A percentile compares a stretch with the other conserved stretches of the same genome.
These are phyloP conservation scores for Blastobasis adustella DNA, from an alignment of 2,888 invertebrate genomes.

Conservation along the genomic window DNA sequence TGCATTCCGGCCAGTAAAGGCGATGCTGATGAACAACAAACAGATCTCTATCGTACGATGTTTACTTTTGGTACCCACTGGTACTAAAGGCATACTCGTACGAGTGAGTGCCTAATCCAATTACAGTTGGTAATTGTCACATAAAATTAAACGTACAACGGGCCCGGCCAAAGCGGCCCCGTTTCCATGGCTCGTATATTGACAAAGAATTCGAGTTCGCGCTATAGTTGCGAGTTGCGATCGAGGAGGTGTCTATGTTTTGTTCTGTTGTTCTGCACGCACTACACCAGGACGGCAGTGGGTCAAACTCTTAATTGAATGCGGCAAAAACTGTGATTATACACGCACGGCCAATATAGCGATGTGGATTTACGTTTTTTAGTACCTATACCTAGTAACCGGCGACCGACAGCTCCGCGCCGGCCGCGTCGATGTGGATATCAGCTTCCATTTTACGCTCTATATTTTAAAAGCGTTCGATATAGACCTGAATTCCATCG, in stretches of 20 bases:
- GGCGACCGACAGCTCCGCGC: background rate
- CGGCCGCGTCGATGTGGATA: constrained; percentile 1
- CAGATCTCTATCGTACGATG: background rate
- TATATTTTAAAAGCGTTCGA: constrained; percentile 4
- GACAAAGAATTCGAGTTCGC: constrained; percentile 18
- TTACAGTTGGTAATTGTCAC: constrained; percentile 30
- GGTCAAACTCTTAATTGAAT: constrained; percentile 68
- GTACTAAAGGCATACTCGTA: too few relatives aligned
- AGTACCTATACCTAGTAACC: background rate
- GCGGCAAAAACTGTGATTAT: constrained; percentile 59
- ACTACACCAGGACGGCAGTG: constrained; percentile 34
- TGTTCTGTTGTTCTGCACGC: constrained; percentile 15
- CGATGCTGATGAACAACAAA: background rate
- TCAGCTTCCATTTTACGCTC: constrained; percentile 9
- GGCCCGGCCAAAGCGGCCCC: constrained; percentile 20
- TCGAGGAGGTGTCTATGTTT: too few relatives aligned
- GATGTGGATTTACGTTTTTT: constrained; percentile 31
- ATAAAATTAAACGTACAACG: constrained; percentile 21
- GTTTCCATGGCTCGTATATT: constrained; percentile 23
- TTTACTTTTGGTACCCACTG: background rate
- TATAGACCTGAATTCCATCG: background rate
- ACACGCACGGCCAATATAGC: constrained; percentile 59
- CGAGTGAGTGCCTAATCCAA: constrained; percentile 17
- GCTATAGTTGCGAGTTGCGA: too few relatives aligned
- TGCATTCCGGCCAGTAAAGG: background rate